phyloP scores from a whole-genome alignment of 2,113 vertebrate species.

The Physeter macrocephalus region DNA sequence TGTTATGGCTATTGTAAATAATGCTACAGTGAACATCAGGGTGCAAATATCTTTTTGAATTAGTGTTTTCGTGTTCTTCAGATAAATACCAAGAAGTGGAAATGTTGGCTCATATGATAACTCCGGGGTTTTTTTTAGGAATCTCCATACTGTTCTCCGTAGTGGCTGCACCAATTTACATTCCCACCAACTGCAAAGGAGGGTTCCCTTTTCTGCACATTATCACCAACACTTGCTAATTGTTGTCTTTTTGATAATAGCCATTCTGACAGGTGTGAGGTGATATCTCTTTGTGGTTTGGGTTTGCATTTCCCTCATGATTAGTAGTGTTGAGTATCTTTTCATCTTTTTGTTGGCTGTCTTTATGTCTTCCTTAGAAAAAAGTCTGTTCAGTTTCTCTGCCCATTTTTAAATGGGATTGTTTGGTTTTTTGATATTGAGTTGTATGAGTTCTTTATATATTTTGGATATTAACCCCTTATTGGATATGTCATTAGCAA shows the following conservation, averaged over 20 bases:
- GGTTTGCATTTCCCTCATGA: neutral
- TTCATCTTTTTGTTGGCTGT: neutral
- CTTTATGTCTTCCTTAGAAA: neutral
- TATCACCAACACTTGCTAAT: neutral
- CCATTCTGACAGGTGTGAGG: neutral
- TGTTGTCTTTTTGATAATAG: neutral
- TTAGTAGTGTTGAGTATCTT: neutral
- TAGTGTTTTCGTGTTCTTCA: neutral
- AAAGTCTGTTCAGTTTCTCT: neutral
- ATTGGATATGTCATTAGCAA: neutral
- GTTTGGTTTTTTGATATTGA: neutral
- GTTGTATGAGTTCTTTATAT: neutral
- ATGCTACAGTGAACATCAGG: neutral
- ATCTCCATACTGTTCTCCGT: neutral
- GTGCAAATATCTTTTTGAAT: neutral
- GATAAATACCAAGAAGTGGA: neutral
- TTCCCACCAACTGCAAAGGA: neutral
- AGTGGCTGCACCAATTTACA: neutral
- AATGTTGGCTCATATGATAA: neutral
- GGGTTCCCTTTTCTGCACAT: neutral
- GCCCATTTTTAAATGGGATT: neutral
- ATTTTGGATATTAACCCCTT: neutral
- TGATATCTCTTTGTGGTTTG: neutral
- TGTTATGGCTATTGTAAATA: neutral
- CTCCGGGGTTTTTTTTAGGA: neutral